These are phyloP conservation scores for Eretmocerus hayati DNA, from an alignment of 2,888 invertebrate species.

Conservation along the genomic window DNA sequence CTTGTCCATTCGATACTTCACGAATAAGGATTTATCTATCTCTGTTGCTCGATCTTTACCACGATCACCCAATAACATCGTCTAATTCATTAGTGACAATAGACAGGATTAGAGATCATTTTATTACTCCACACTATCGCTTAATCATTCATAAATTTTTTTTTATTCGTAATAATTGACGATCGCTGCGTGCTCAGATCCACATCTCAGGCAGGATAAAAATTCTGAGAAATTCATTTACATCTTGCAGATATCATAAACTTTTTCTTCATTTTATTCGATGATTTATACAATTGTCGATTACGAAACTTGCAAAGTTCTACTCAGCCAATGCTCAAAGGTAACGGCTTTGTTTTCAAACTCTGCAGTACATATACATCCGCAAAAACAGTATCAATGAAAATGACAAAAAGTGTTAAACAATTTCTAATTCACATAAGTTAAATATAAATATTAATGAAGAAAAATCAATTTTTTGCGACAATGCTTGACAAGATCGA, in stretches of 20 bases:
- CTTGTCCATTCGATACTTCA: too few species aligned
- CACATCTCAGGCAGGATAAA: conserved; percentile 20
- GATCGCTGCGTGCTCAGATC: conserved; percentile 12
- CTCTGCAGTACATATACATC: conserved; percentile 9
- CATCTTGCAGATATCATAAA: conserved; percentile 18
- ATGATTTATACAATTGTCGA: conserved; percentile 18
- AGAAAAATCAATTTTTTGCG: conserved; percentile 20
- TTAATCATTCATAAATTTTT: conserved; percentile 11
- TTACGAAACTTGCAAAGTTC: conserved; percentile 9
- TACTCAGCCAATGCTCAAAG: neutral
- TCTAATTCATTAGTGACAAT: too few species aligned
- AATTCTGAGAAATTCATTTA: conserved; percentile 19
- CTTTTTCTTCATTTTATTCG: conserved; percentile 17
- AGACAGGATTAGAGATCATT: conserved; percentile 22
- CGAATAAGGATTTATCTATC: too few species aligned
- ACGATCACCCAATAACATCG: too few species aligned
- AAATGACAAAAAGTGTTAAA: conserved; percentile 7
- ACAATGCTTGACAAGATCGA: conserved; percentile 14
- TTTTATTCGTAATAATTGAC: conserved; percentile 23
- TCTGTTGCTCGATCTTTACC: too few species aligned
- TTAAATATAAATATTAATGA: conserved; percentile 15
- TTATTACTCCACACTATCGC: conserved; percentile 15
- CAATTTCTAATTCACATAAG: conserved; percentile 16
- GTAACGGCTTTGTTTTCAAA: neutral
- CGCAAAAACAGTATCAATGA: conserved; percentile 3